Percentiles rank a stretch among this genome's conserved stretches.
Conservation (phyloP, 2,888 invertebrate genomes). For the Pocota personata region DNA sequence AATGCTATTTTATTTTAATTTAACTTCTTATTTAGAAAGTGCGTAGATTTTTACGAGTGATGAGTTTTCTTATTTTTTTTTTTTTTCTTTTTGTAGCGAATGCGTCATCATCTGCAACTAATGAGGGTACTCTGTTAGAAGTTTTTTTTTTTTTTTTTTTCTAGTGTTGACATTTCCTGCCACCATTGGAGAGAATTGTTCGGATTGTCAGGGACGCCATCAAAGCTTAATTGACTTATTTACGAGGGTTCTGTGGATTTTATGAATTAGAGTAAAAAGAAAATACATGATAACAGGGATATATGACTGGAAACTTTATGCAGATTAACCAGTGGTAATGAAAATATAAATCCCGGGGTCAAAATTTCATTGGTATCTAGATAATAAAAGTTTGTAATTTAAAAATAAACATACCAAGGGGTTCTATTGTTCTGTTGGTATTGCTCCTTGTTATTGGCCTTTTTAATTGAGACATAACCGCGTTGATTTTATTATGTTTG, state of each 20-base stretch:
- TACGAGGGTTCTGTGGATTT: background rate
- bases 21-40: background rate
- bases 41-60: background rate
- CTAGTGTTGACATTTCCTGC: background rate
- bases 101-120: slow-evolving; percentile 18
- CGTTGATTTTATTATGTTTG: background rate
- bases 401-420: background rate
- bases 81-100: background rate
- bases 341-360: background rate
- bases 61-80: background rate
- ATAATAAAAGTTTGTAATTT: background rate
- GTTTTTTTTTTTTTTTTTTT: background rate
- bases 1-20: background rate
- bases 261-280: background rate
- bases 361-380: background rate
- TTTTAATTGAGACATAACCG: background rate
- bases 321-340: background rate
- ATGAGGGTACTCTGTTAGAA: slow-evolving; percentile 11
- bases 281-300: background rate
- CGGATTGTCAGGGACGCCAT: background rate
- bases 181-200: background rate
- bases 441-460: background rate
- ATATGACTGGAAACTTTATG: background rate
- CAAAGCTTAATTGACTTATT: slow-evolving; percentile 11
- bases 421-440: background rate